Evolutionary conservation across 2,888 invertebrate species (phyloP), one percentile per base, ranked within the genome.

Genomic region (Drosophila acutilabella): DNA sequence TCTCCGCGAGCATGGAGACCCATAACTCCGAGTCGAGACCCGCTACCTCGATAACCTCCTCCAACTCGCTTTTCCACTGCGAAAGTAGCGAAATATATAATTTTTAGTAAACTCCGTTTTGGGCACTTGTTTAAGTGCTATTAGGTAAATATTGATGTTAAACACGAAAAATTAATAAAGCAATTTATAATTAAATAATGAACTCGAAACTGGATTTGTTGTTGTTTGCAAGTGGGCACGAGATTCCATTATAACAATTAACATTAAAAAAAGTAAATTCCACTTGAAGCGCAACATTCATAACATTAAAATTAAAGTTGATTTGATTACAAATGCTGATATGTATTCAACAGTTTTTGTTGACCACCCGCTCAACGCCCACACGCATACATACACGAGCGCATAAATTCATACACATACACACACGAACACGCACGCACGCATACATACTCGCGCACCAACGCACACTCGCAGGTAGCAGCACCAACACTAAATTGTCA

Each of bases 1-100:
- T 96, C 93, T 99, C 98, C 2, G 97, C 98, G 77, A 99, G 93
- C 97, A 98, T 98, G 5, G 98, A 97, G 38, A 99, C 99, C 99
- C 99, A 99, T 84, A 98, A 94, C 92, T 99, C 99, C 10, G 97
- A 96, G 93, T 99, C 98, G 85, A 96, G 94, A 4, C 96, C 96
- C 7, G 98, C 99, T 78, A 98, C 96, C 92, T 98, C 97, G 80
- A 99, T 94, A 76, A 99, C 98, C 91, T 98, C 98, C 91, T 98
- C 98, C 89, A 99, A 92, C 92, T 98, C 98, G 78, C 94, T 94
- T 92, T 96, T 95, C 99, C 99, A 99, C 98, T 99, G 92, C 71
- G 94, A 64, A 66, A 57, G n/a, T 6, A 18, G 5, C 1, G 42
- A 45, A 7, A 40, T 4, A 13, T 23, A 6, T 23, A 23, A 23